Evolutionary conservation across 2,113 vertebrate species (phyloP).

Genomic region (Plestiodon gilberti): DNA sequence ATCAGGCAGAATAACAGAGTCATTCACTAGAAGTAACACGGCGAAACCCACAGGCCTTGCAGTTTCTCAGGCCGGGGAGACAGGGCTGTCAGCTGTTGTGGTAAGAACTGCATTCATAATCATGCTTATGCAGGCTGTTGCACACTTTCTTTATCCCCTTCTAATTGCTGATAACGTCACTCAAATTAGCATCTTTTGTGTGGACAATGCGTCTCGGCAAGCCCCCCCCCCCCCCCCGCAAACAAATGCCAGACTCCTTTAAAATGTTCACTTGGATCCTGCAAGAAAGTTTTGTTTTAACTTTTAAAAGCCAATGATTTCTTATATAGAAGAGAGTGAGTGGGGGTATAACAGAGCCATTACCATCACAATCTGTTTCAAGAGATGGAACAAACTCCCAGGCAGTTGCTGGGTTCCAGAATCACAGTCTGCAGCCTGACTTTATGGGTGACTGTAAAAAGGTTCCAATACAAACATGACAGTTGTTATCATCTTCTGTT

Average conservation of each 20-base stretch:
- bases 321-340: not conserved
- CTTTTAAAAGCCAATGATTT: not conserved
- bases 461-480: not conserved
- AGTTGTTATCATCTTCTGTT: too few relatives aligned
- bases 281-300: not conserved
- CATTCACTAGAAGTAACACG: conserved; percentile 50
- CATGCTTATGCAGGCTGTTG: not conserved
- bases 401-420: too few relatives aligned
- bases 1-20: conserved; percentile 39
- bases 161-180: conserved; percentile 4
- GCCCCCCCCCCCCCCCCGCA: not conserved
- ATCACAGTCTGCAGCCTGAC: not conserved
- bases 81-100: conserved; percentile 29
- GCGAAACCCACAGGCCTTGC: conserved; percentile 26
- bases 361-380: not conserved
- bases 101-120: conserved; percentile 34
- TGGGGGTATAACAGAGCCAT: not conserved
- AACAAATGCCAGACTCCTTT: not conserved
- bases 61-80: conserved; percentile 22
- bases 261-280: not conserved
- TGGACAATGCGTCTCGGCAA: not conserved
- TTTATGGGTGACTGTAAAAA: not conserved
- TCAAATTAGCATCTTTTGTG: conserved; percentile 37
- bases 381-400: not conserved
- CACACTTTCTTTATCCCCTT: conserved; percentile 54